Conservation (phyloP, 2,113 vertebrate genomes). For the Cebus imitator region DNA sequence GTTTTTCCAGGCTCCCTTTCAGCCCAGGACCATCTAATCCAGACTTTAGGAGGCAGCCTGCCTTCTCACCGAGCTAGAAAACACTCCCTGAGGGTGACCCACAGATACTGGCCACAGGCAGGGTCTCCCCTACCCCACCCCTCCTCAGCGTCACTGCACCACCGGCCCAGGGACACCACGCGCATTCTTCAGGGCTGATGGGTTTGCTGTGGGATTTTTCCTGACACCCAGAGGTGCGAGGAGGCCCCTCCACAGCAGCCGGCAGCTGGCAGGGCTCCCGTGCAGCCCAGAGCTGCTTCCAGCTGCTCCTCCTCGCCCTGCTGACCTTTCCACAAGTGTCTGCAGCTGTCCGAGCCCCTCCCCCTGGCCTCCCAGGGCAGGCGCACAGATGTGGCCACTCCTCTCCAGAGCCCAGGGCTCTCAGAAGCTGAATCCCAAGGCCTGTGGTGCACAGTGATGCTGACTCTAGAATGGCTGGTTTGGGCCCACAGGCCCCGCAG, state of each 20-base stretch:
- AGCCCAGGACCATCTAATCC: background rate
- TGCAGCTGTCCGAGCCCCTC: background rate
- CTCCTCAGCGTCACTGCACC: too few species aligned
- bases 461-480: background rate
- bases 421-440: rapidly evolving
- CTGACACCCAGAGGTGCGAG: too few species aligned
- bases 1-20: background rate
- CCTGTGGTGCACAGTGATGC: background rate
- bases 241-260: rapidly evolving
- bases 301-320: background rate
- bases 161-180: rapidly evolving
- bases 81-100: background rate
- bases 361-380: background rate
- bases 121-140: background rate
- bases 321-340: background rate
- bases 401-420: background rate
- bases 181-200: rapidly evolving
- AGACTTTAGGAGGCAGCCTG: background rate
- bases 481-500: too few species aligned
- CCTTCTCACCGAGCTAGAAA: background rate
- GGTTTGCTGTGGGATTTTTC: background rate
- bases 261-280: background rate
- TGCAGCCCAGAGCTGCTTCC: background rate
- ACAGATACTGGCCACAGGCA: rapidly evolving
- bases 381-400: background rate